Percentiles rank a stretch among this genome's conserved stretches.
Evolutionary conservation across 2,888 invertebrate species (phyloP).

Genomic region (Endotricha flammealis): DNA sequence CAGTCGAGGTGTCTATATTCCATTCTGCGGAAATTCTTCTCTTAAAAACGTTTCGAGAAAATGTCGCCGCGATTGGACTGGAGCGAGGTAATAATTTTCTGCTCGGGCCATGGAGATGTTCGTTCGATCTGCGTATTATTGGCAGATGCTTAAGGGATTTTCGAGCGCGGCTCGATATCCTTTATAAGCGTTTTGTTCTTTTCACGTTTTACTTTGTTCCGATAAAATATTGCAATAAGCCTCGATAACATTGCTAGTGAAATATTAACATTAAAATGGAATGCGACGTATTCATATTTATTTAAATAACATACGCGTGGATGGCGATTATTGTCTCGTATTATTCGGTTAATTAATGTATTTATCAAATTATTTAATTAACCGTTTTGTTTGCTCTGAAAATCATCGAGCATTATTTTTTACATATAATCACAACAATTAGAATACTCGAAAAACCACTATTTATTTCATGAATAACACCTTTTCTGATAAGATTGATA

Average conservation of each 20-base stretch:
- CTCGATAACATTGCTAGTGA: slow-evolving; percentile 2
- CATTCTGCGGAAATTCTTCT: slow-evolving; percentile 63
- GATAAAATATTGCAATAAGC: not conserved
- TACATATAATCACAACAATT: no score
- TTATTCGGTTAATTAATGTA: no score
- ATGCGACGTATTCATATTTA: no score
- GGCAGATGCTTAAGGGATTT: slow-evolving; percentile 48
- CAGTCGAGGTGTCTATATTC: slow-evolving; percentile 74
- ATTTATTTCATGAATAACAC: no score
- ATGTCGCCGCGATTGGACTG: slow-evolving; percentile 56
- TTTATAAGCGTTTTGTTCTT: slow-evolving; percentile 26
- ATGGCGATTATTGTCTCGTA: no score
- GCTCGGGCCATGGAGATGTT: slow-evolving; percentile 49
- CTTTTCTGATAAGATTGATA: no score
- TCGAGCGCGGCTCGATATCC: slow-evolving; percentile 38
- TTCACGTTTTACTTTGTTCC: slow-evolving; percentile 4
- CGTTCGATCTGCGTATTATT: slow-evolving; percentile 55
- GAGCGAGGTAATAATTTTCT: slow-evolving; percentile 67
- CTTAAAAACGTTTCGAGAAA: slow-evolving; percentile 55
- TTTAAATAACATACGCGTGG: no score
- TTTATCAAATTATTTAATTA: no score
- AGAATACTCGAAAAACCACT: no score
- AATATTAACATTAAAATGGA: slow-evolving; percentile 28
- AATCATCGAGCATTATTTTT: no score
- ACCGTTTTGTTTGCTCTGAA: no score